These are phyloP conservation scores for Gallinago jamesoni DNA, from an alignment of 2,113 vertebrate genomes.

Conservation along the genomic window DNA sequence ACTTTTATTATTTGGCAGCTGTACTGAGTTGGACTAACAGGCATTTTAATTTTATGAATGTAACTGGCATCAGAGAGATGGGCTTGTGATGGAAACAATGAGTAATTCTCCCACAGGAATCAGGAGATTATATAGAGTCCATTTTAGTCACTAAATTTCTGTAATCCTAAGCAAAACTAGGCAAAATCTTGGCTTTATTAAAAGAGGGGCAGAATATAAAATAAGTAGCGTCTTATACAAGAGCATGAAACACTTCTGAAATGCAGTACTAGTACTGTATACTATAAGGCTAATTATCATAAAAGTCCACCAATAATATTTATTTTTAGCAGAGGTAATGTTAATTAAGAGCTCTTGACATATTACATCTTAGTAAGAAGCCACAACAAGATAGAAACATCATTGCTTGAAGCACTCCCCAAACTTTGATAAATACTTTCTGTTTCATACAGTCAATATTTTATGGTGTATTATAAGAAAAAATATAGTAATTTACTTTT, in stretches of 20 bases:
- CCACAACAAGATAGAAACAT: not conserved
- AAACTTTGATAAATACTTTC: not conserved
- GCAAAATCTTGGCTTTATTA: not conserved
- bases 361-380: not conserved
- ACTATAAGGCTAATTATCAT: not conserved
- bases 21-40: not conserved
- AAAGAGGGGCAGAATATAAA: not conserved
- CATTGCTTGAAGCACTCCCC: not conserved
- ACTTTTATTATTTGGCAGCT: constrained; percentile 27
- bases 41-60: constrained; percentile 22
- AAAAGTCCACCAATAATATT: not conserved
- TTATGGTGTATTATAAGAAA: not conserved
- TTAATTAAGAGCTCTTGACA: not conserved
- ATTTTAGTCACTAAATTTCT: not conserved
- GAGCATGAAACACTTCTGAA: not conserved
- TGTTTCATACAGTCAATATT: not conserved
- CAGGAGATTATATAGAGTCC: not conserved
- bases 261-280: not conserved
- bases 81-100: not conserved
- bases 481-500: not conserved
- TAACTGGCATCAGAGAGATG: not conserved
- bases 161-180: not conserved
- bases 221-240: not conserved
- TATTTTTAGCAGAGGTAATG: not conserved
- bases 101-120: not conserved